A percentile compares a stretch with the other conserved stretches of the same genome.
phyloP scores from a whole-genome alignment of 2,797 vertebrate genomes.

The Pitangus sulphuratus region DNA sequence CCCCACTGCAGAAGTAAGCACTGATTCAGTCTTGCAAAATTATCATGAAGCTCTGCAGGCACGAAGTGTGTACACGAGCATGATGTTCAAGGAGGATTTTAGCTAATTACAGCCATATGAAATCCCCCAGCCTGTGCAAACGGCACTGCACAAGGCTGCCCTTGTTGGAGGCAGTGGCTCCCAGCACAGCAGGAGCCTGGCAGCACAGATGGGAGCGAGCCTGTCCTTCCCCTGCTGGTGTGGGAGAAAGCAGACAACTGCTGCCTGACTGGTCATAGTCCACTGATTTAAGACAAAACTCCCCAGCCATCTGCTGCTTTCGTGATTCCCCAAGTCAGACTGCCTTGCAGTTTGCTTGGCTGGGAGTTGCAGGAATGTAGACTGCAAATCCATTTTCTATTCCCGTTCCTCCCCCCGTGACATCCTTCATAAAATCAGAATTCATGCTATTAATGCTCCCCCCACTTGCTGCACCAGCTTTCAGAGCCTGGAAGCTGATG shows the following conservation, averaged over 20 bases:
- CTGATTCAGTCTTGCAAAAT: not conserved
- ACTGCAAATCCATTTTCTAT: not conserved
- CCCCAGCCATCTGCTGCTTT: conserved; percentile 25
- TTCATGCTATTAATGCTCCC: not conserved
- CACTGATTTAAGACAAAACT: not conserved
- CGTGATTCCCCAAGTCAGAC: not conserved
- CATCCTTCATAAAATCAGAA: not conserved
- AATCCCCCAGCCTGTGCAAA: not conserved
- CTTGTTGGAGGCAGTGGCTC: not conserved
- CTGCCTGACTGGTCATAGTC: not conserved
- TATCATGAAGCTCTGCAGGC: not conserved
- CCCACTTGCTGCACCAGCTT: not conserved
- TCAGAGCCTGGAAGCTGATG: not conserved
- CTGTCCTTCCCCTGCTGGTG: not conserved
- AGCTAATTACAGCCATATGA: not conserved
- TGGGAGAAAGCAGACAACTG: not conserved
- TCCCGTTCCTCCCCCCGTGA: not conserved
- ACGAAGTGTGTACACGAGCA: accelerated
- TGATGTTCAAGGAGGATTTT: not conserved
- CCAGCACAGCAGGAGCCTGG: not conserved
- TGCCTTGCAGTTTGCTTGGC: not conserved
- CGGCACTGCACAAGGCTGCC: not conserved
- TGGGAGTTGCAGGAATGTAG: not conserved
- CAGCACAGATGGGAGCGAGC: not conserved
- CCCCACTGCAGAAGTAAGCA: not conserved